Evolutionary conservation across 1,140 invertebrate species (phyloP).

Genomic region (Drosophila neocordata): DNA sequence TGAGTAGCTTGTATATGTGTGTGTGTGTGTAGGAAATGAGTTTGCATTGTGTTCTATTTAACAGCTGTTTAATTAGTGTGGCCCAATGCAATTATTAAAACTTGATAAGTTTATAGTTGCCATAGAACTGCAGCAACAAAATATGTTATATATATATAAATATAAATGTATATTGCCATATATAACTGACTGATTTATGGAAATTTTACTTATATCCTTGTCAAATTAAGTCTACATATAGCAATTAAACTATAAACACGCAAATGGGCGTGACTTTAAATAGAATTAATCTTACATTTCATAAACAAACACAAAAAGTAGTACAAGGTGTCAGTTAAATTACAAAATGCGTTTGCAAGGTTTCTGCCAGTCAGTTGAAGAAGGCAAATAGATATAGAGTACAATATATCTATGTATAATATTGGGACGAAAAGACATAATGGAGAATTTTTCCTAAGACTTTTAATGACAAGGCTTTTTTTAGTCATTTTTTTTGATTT

Average conservation of each 20-base stretch:
- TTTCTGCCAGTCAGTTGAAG: background rate
- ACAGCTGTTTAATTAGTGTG: slow-evolving; percentile 66
- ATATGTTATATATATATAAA: background rate
- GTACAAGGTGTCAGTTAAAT: background rate
- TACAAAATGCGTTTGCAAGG: background rate
- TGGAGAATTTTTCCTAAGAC: too few species aligned
- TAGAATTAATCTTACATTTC: background rate
- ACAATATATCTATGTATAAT: too few species aligned
- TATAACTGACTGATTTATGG: slow-evolving; percentile 12
- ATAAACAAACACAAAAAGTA: background rate
- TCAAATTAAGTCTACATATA: background rate
- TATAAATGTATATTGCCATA: background rate
- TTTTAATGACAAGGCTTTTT: too few species aligned
- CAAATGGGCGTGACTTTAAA: background rate
- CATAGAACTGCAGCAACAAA: slow-evolving; percentile 4
- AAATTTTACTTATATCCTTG: slow-evolving; percentile 8
- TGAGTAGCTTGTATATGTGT: background rate
- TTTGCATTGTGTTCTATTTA: slow-evolving; percentile 53
- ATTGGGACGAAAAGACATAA: too few species aligned
- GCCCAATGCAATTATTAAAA: slow-evolving; percentile 48
- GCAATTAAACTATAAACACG: slow-evolving; percentile 5
- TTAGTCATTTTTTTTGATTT: too few species aligned
- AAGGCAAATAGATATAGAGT: background rate
- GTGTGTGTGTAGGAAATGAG: background rate
- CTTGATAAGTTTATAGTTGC: slow-evolving; percentile 31